A percentile compares a stretch with the other conserved stretches of the same genome.
phyloP scores from a whole-genome alignment of 2,888 invertebrate species.

The Cloeon dipterum region DNA sequence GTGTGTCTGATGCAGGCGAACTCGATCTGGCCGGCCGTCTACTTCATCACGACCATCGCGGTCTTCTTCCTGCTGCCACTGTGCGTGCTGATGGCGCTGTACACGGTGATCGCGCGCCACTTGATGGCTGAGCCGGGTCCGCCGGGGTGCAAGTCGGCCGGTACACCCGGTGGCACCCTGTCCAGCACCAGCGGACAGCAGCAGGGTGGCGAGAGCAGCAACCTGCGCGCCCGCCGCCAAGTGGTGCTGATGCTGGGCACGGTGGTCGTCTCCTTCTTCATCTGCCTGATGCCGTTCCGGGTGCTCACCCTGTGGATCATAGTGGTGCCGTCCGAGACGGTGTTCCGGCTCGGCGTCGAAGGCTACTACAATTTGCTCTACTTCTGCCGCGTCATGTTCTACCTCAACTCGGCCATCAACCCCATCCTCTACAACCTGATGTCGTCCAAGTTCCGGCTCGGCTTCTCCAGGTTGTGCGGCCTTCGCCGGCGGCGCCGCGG shows the following conservation, averaged over 20 bases:
- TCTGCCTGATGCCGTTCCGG: slow-evolving; percentile 70
- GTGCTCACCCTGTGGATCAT: slow-evolving; percentile 66
- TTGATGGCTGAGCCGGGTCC: slow-evolving; percentile 58
- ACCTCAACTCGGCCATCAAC: slow-evolving; percentile 74
- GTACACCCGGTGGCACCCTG: neutral
- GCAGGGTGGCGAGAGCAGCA: slow-evolving; percentile 12
- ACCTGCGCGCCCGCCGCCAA: slow-evolving; percentile 49
- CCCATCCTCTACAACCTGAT: slow-evolving; percentile 81
- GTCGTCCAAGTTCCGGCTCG: slow-evolving; percentile 72
- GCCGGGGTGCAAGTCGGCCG: slow-evolving; percentile 18
- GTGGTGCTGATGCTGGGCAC: slow-evolving; percentile 72
- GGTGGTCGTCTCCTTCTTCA: slow-evolving; percentile 68
- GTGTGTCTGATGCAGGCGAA: slow-evolving; percentile 64
- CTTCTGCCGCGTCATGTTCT: slow-evolving; percentile 67
- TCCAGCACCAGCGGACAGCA: neutral
- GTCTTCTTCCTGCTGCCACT: slow-evolving; percentile 71
- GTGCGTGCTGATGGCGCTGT: slow-evolving; percentile 53
- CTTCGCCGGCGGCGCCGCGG: neutral
- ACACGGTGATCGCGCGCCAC: slow-evolving; percentile 66
- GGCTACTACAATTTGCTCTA: slow-evolving; percentile 62
- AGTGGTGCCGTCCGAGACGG: slow-evolving; percentile 41
- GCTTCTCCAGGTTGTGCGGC: slow-evolving; percentile 43
- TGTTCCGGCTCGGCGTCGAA: slow-evolving; percentile 45
- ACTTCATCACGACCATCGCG: slow-evolving; percentile 56
- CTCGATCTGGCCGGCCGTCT: slow-evolving; percentile 52